Conservation (phyloP, 2,113 vertebrate species). For the Cyprinodon tularosa region DNA sequence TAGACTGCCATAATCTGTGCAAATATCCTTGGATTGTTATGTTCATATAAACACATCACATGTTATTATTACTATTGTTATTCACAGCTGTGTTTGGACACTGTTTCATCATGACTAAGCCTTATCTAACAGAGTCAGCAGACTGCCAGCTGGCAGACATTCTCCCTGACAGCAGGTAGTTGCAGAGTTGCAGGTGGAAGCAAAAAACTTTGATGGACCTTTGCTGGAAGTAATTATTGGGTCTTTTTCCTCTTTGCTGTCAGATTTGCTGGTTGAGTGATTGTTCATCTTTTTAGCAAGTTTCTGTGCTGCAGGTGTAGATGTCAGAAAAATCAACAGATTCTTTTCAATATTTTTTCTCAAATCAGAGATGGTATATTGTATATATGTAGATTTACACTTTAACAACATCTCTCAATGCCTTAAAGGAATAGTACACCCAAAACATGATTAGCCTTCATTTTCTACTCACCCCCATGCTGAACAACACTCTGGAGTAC, state of each 20-base stretch:
- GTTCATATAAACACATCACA: constrained; percentile 26
- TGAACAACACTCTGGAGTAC: too few relatives aligned
- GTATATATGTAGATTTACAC: too few relatives aligned
- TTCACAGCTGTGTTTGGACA: constrained; percentile 41
- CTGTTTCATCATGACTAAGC: constrained; percentile 48
- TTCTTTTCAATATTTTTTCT: too few relatives aligned
- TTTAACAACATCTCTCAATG: too few relatives aligned
- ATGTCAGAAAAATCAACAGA: background rate
- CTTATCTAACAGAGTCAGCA: constrained; percentile 47
- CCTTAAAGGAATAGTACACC: too few relatives aligned
- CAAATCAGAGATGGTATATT: too few relatives aligned
- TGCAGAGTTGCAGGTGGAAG: constrained; percentile 40
- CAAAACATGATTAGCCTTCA: too few relatives aligned
- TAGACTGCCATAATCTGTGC: constrained; percentile 2
- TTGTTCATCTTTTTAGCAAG: background rate
- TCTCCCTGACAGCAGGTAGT: constrained; percentile 47
- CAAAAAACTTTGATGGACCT: constrained; percentile 19
- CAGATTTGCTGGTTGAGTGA: background rate
- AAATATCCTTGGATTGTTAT: constrained; percentile 26
- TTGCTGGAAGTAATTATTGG: constrained; percentile 20
- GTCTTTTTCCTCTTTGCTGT: constrained; percentile 10
- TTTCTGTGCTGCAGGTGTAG: background rate
- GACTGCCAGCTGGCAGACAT: constrained; percentile 34
- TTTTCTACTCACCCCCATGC: too few relatives aligned
- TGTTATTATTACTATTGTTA: constrained; percentile 31